Percentiles rank a stretch among this genome's conserved stretches.
These are phyloP conservation scores for Tangachromis dhanisi DNA, from an alignment of 2,113 vertebrate genomes.

Conservation along the genomic window DNA sequence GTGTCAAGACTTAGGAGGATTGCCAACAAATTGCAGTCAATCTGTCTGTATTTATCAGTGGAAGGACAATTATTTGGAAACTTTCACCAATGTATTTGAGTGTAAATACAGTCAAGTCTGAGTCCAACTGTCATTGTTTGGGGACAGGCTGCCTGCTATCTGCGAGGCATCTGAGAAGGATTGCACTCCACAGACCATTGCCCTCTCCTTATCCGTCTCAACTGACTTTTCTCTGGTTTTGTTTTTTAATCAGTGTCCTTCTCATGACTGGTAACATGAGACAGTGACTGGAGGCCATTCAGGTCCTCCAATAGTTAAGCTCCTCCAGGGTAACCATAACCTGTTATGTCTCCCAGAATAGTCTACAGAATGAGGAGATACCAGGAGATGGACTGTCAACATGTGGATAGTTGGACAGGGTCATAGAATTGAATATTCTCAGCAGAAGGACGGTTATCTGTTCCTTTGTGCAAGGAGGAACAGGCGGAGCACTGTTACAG, in stretches of 20 bases:
- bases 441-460: not conserved
- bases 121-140: rapidly evolving
- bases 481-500: not conserved
- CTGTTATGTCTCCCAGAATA: not conserved
- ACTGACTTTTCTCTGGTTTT: not conserved
- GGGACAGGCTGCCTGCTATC: not conserved
- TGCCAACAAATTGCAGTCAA: not conserved
- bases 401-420: not conserved
- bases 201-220: rapidly evolving
- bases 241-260: not conserved
- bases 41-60: not conserved
- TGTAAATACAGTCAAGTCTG: not conserved
- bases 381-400: not conserved
- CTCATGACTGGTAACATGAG: not conserved
- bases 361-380: not conserved
- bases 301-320: not conserved
- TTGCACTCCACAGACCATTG: not conserved
- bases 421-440: rapidly evolving
- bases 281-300: not conserved
- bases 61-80: not conserved
- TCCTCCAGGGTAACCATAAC: not conserved
- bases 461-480: not conserved
- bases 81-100: not conserved
- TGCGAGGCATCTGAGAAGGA: rapidly evolving
- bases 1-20: not conserved